phyloP scores from a whole-genome alignment of 2,113 vertebrate species.

The Cromileptes altivelis region DNA sequence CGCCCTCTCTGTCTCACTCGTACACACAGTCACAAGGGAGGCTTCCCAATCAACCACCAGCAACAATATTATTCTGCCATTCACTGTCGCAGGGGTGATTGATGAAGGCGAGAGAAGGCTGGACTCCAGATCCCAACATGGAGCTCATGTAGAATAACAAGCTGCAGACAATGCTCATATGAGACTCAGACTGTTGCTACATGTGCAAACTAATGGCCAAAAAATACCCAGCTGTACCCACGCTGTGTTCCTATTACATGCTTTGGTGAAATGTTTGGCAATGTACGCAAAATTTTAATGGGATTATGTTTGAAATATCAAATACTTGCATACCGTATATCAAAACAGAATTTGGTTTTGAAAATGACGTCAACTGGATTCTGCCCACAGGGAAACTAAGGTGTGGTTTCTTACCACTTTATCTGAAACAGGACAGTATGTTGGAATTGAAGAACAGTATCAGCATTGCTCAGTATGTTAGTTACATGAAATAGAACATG shows the following conservation, averaged over 20 bases:
- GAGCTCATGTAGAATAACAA: conserved; percentile 69
- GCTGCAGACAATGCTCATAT: conserved; percentile 33
- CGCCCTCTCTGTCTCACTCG: conserved; percentile 4
- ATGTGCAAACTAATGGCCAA: conserved; percentile 37
- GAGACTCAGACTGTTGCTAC: conserved; percentile 23
- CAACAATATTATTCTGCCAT: conserved; percentile 86
- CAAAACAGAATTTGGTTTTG: background rate
- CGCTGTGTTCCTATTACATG: background rate
- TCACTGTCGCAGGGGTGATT: conserved; percentile 80
- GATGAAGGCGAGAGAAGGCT: conserved; percentile 72
- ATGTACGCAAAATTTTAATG: background rate
- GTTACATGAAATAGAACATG: background rate
- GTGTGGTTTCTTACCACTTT: background rate
- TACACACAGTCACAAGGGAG: conserved; percentile 53
- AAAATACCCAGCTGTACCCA: conserved; percentile 28
- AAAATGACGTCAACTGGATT: background rate
- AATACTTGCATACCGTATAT: too few species aligned
- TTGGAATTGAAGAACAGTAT: background rate
- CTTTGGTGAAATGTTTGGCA: background rate
- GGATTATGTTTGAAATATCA: background rate
- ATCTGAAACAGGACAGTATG: background rate
- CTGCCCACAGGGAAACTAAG: background rate
- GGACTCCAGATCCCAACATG: conserved; percentile 45
- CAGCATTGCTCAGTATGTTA: too few species aligned
- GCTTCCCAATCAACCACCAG: conserved; percentile 78